phyloP scores from a whole-genome alignment of 2,113 vertebrate species.

The Tupaia chinensis region DNA sequence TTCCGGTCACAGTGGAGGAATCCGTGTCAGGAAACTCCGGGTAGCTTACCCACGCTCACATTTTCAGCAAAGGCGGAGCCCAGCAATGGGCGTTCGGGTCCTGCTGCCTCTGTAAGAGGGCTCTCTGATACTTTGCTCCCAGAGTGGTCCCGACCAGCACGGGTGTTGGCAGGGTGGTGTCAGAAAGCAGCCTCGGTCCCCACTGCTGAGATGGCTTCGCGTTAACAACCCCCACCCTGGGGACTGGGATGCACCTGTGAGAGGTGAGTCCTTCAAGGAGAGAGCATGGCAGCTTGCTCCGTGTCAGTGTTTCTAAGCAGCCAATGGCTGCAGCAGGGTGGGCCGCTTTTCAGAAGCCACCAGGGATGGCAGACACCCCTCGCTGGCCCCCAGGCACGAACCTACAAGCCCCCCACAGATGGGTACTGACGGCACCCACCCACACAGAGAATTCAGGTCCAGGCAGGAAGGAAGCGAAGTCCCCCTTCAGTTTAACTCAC shows the following conservation, averaged over 20 bases:
- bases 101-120: not conserved
- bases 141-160: not conserved
- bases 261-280: not conserved
- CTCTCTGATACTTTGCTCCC: not conserved
- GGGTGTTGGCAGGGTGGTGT: not conserved
- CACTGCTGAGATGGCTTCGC: too few relatives aligned
- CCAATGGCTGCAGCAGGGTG: not conserved
- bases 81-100: fast-evolving
- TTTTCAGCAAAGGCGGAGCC: not conserved
- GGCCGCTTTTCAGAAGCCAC: not conserved
- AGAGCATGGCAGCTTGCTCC: not conserved
- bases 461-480: not conserved
- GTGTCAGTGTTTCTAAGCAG: not conserved
- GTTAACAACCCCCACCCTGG: not conserved
- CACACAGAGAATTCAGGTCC: not conserved
- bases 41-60: not conserved
- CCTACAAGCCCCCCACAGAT: not conserved
- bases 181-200: not conserved
- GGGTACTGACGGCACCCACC: too few relatives aligned
- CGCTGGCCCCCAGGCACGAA: not conserved
- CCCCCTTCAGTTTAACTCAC: not conserved
- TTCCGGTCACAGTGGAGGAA: not conserved
- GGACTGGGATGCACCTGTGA: not conserved
- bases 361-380: not conserved
- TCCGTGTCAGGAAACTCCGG: not conserved